Conservation (phyloP, 2,797 vertebrate genomes). For the Manis pentadactyla region DNA sequence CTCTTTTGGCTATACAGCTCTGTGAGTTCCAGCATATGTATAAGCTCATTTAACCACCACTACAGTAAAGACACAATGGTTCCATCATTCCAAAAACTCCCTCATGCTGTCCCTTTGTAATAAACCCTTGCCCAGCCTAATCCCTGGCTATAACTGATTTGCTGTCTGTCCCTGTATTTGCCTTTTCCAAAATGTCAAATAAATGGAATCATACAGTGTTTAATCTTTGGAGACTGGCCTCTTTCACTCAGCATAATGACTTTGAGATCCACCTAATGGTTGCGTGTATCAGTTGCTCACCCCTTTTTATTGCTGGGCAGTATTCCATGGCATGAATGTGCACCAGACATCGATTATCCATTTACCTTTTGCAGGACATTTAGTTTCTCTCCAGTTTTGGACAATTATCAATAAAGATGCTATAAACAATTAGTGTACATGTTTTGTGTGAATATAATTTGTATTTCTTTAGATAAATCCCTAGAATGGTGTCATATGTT, state of each 20-base stretch:
- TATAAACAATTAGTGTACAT: not conserved
- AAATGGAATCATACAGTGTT: not conserved
- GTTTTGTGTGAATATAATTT: not conserved
- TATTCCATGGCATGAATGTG: not conserved
- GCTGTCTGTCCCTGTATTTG: not conserved
- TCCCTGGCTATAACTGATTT: not conserved
- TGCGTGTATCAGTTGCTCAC: accelerated
- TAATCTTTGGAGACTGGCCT: not conserved
- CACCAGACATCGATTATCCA: not conserved
- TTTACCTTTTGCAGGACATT: not conserved
- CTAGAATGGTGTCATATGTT: not conserved
- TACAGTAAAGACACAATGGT: not conserved
- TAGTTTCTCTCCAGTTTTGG: not conserved
- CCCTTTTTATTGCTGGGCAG: not conserved
- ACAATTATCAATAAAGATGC: not conserved
- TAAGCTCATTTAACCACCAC: not conserved
- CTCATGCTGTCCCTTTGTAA: not conserved
- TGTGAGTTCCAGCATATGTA: not conserved
- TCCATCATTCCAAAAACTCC: not conserved
- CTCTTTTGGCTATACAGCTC: not conserved
- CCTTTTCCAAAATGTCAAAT: not conserved
- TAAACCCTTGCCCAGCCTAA: not conserved
- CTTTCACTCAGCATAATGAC: not conserved
- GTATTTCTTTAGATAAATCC: not conserved
- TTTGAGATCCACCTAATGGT: not conserved